These are phyloP conservation scores for Enhydra lutris DNA, from an alignment of 2,113 vertebrate genomes.

Conservation along the genomic window DNA sequence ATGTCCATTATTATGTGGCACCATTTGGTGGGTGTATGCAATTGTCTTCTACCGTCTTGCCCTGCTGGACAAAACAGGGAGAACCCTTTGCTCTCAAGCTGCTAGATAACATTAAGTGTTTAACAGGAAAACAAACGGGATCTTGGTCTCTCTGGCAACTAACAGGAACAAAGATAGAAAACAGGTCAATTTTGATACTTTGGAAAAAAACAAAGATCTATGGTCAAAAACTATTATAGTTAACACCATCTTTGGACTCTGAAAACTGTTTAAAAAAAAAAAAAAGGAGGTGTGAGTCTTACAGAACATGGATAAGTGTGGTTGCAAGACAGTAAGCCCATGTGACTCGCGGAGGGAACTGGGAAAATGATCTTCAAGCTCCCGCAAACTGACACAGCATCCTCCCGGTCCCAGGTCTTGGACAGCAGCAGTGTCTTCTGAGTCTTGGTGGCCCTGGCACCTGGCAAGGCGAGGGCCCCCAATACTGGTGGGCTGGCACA, in stretches of 20 bases:
- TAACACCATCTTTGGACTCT: neutral
- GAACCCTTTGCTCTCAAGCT: neutral
- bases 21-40: neutral
- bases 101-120: neutral
- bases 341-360: neutral
- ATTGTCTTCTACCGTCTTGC: neutral
- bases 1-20: fast-evolving
- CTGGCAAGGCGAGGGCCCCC: neutral
- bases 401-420: neutral
- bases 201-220: neutral
- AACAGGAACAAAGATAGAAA: neutral
- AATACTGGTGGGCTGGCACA: fast-evolving
- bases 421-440: neutral
- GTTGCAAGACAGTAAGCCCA: neutral
- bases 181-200: neutral
- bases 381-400: neutral
- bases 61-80: neutral
- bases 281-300: neutral
- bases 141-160: neutral
- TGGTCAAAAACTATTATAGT: neutral
- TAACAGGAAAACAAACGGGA: neutral
- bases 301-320: neutral
- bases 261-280: neutral
- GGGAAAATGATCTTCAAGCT: neutral
- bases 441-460: neutral